Conservation (phyloP, 2,888 invertebrate species). For the Tipula vernalis region DNA sequence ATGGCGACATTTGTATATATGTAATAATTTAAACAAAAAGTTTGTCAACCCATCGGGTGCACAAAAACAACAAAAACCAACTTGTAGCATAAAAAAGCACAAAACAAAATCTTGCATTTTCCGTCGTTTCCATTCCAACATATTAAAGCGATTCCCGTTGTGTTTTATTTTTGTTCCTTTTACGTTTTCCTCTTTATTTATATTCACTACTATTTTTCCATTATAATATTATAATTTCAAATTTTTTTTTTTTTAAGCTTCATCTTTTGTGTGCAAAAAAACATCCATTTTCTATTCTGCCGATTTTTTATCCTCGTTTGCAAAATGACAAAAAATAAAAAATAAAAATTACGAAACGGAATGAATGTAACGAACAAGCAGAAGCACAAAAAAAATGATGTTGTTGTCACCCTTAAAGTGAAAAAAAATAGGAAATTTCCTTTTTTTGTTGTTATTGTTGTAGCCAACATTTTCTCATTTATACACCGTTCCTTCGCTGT, state of each 20-base stretch:
- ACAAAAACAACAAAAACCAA: not conserved
- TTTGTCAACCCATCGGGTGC: not conserved
- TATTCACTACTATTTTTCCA: not conserved
- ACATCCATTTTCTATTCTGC: not conserved
- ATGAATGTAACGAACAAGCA: not conserved
- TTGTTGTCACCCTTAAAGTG: not conserved
- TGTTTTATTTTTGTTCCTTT: not conserved
- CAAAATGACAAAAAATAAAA: not conserved
- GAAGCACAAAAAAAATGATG: not conserved
- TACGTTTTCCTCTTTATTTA: not conserved
- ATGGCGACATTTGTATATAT: not conserved
- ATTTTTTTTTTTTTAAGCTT: not conserved
- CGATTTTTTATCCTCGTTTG: not conserved
- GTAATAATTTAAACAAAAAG: not conserved
- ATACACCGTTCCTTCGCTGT: not conserved
- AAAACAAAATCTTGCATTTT: not conserved
- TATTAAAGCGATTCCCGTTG: not conserved
- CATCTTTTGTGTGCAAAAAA: not conserved
- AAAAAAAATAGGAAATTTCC: not conserved
- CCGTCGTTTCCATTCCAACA: not conserved
- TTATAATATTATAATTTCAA: not conserved
- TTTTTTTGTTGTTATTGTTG: not conserved
- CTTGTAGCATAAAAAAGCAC: not conserved
- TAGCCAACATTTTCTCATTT: not conserved
- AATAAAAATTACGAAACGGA: not conserved